Evolutionary conservation across 2,113 vertebrate species (phyloP).

Genomic region (Podarcis cretensis): DNA sequence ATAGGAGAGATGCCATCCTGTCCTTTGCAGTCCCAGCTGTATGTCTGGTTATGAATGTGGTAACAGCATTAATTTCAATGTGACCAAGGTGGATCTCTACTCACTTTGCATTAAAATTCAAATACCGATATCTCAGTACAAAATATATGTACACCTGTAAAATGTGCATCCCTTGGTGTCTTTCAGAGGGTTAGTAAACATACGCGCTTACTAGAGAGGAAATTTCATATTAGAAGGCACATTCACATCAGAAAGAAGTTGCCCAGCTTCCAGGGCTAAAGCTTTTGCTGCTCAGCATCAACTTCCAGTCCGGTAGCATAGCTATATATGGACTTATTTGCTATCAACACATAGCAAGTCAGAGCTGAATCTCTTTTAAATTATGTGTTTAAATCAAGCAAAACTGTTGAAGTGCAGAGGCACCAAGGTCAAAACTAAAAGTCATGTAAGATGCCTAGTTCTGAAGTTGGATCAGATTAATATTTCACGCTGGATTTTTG

Average conservation of each 20-base stretch:
- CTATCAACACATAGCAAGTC: not conserved
- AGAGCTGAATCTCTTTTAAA: not conserved
- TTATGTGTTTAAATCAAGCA: not conserved
- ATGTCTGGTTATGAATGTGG: not conserved
- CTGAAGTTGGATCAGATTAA: constrained; percentile 8
- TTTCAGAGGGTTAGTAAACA: not conserved
- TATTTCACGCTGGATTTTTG: constrained; percentile 42
- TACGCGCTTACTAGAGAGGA: not conserved
- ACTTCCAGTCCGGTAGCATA: not conserved
- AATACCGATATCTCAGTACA: not conserved
- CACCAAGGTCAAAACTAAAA: not conserved
- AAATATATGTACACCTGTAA: not conserved
- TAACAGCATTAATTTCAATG: not conserved
- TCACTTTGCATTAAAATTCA: not conserved
- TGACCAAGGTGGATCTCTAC: not conserved
- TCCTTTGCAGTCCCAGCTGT: no score
- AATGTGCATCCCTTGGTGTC: not conserved
- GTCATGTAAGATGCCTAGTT: constrained; percentile 13
- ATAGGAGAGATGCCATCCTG: not conserved
- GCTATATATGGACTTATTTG: not conserved
- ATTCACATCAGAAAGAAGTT: not conserved
- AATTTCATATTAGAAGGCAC: not conserved
- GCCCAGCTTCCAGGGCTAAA: not conserved
- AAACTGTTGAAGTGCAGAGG: not conserved
- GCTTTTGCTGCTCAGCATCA: not conserved